A percentile compares a stretch with the other conserved stretches of the same genome.
Conservation (phyloP, 2,888 invertebrate genomes). For the Rhogogaster chlorosoma region DNA sequence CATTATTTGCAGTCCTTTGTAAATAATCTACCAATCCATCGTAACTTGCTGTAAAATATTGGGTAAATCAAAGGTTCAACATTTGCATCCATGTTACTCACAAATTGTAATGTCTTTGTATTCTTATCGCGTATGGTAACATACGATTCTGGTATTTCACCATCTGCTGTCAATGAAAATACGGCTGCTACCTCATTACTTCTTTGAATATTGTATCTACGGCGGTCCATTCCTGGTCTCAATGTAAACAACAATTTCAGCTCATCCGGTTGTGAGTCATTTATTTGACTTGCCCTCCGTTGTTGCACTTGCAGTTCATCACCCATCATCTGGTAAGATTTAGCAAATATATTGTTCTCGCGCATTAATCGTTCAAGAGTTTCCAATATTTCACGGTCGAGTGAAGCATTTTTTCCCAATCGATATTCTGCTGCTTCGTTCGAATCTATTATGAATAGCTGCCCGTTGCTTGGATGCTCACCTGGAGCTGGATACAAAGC, state of each 20-base stretch:
- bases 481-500: constrained; percentile 46
- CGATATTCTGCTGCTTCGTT: constrained; percentile 52
- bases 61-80: constrained; percentile 58
- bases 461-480: constrained; percentile 52
- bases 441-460: constrained; percentile 56
- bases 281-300: background rate
- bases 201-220: constrained; percentile 58
- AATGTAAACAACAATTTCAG: constrained; percentile 57
- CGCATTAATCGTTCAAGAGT: constrained; percentile 55
- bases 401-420: constrained; percentile 37
- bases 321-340: constrained; percentile 59
- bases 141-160: constrained; percentile 59
- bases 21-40: constrained; percentile 15
- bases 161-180: constrained; percentile 58
- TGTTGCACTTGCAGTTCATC: constrained; percentile 55
- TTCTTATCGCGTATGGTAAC: constrained; percentile 57
- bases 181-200: constrained; percentile 59
- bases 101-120: constrained; percentile 53
- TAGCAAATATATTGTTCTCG: constrained; percentile 55
- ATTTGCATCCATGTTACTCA: constrained; percentile 53
- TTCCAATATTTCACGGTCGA: constrained; percentile 53
- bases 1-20: constrained; percentile 34
- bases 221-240: constrained; percentile 57
- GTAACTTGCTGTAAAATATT: constrained; percentile 58
- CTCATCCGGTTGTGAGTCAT: constrained; percentile 40